Evolutionary conservation across 2,797 vertebrate species (phyloP).

Genomic region (Lophotriccus pileatus): DNA sequence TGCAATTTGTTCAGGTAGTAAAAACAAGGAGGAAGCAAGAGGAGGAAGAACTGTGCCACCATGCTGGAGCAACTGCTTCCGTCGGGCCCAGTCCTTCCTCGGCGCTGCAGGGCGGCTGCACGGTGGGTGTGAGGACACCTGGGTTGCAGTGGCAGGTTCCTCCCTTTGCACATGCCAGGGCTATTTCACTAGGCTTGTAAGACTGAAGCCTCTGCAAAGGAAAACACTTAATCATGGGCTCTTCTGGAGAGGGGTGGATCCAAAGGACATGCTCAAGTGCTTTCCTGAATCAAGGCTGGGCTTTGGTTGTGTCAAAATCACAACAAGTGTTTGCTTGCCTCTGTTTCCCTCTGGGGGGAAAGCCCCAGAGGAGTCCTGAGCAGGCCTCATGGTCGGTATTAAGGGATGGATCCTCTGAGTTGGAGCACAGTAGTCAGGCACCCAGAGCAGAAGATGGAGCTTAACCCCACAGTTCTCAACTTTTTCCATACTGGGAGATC

Average conservation of each 20-base stretch:
- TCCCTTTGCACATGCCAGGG: slow-evolving; percentile 48
- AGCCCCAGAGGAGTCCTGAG: slow-evolving; percentile 47
- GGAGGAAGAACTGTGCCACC: slow-evolving; percentile 39
- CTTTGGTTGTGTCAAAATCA: slow-evolving; percentile 48
- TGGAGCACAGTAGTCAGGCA: slow-evolving; percentile 53
- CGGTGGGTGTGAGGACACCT: neutral
- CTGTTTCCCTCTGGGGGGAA: slow-evolving; percentile 16
- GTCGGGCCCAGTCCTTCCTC: neutral
- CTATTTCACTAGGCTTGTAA: neutral
- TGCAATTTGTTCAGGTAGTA: neutral
- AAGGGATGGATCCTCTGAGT: slow-evolving; percentile 41
- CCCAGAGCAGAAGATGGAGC: slow-evolving; percentile 49
- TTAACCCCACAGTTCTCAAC: slow-evolving; percentile 56
- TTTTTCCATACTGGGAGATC: slow-evolving; percentile 58
- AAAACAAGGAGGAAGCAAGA: slow-evolving; percentile 38
- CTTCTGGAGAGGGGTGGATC: slow-evolving; percentile 2
- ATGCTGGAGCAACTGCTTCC: slow-evolving; percentile 13
- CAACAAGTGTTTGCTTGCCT: slow-evolving; percentile 56
- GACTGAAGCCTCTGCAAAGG: slow-evolving; percentile 23
- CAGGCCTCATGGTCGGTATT: slow-evolving; percentile 29
- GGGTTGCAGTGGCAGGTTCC: neutral
- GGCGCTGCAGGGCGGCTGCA: neutral
- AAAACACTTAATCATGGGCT: slow-evolving; percentile 22
- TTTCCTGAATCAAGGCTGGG: slow-evolving; percentile 42
- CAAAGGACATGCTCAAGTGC: slow-evolving; percentile 60